These are phyloP conservation scores for Mustela lutreola DNA, from an alignment of 2,113 vertebrate genomes.

Conservation along the genomic window DNA sequence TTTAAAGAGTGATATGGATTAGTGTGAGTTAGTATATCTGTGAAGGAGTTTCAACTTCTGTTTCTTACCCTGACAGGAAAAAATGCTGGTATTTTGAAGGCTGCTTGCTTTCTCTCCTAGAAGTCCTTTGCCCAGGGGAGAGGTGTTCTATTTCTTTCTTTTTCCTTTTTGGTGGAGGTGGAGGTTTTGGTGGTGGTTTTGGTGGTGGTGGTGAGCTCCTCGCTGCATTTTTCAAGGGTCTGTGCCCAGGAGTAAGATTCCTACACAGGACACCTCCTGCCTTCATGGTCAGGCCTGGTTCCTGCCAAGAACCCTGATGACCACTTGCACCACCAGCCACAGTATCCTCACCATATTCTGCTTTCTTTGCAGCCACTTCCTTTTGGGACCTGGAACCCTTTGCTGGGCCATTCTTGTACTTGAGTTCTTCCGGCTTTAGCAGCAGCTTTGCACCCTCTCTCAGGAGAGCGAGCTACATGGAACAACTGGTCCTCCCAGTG, in stretches of 20 bases:
- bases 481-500: background rate
- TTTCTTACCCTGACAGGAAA: background rate
- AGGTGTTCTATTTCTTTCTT: conserved; percentile 1
- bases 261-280: background rate
- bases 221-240: background rate
- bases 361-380: background rate
- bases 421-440: background rate
- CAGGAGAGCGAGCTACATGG: accelerated
- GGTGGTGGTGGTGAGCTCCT: background rate
- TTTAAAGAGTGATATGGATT: background rate
- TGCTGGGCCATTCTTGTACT: background rate
- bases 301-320: background rate
- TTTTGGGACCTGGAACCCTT: background rate
- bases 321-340: background rate
- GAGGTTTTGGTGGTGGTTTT: background rate
- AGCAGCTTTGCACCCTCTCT: background rate
- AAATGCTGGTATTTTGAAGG: background rate
- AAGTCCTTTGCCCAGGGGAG: background rate
- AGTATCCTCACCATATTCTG: background rate
- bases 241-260: background rate
- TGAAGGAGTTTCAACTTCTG: background rate
- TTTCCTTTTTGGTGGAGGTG: background rate
- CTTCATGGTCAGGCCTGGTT: background rate
- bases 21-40: background rate
- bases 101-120: background rate